Evolutionary conservation across 2,113 vertebrate genomes (phyloP), one percentile per base, ranked within the genome.

Genomic region (Lepisosteus oculatus): DNA sequence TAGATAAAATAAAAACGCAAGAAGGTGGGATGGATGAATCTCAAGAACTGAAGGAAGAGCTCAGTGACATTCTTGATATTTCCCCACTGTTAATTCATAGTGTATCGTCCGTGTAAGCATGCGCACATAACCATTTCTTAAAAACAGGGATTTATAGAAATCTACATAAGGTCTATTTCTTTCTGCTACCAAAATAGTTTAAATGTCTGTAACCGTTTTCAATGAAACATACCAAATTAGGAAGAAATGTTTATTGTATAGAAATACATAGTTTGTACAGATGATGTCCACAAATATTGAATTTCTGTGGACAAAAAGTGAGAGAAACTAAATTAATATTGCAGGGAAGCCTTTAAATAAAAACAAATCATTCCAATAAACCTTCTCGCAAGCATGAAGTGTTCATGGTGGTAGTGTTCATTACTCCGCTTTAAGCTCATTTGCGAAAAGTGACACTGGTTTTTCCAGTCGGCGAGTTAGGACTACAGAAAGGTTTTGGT

Each of bases 401-500:
- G 13, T 43, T 8, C 3, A 42, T 5, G 42, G 17, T 68, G 29
- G 3, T 12, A 42, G 0, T 64, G 51, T 61, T 45, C 29, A 56
- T 15, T 44, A 4, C 41, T 29, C 56, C 55, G 9, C 5, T 59
- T 4, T 17, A 13, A 8, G 65, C 56, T 57, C 67, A 15, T 4
- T n/a, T 17, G 15, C 77, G 74, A 75, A 82, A 72, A 77, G 83
- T 73, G 85, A 84, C 74, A 86, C 80, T 64, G 65, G 87, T 78
- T 84, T 80, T 83, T 59, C 15, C 68, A 14, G 57, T 43, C 6
- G 41, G 67, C 67, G 54, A 9, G 47, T 51, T 51, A 5, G 9
- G 9, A 80, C 75, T 81, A 81, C 81, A 83, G 79, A 85, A 81
- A 72, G 85, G 77, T 90, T 98, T 98, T 99, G 97, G 97, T 98